Evolutionary conservation across 2,113 vertebrate genomes (phyloP), one percentile per base, ranked within the genome.

Genomic region (Ceratotherium simum): DNA sequence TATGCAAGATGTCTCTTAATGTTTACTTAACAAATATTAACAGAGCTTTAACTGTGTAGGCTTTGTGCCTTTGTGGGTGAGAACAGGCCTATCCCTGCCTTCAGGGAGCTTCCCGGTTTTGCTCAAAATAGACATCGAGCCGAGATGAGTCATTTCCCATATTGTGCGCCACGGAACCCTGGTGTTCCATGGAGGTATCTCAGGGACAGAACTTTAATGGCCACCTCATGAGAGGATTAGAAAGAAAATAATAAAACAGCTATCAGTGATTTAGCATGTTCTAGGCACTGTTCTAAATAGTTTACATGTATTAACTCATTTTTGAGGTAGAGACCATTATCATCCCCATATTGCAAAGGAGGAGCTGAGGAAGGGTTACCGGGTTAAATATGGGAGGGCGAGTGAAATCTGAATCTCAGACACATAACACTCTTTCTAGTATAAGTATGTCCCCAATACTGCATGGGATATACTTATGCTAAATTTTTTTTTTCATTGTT

Each of bases 261-360:
- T 27, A 16, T 18, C 23, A 69, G n/a, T 48, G 6, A 8, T 20
- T 48, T 1, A 18, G 11, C 1, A 4, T 2, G 29, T 56, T 20
- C n/a, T 39, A 62, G 58, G 8, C 20, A 10, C 23, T 82, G 21
- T 46, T 36, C 51, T 92, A 58, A 36, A 18, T 27, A 17, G 18
- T 56, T 27, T 20, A 13, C 3, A 1, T 46, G 4, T 18, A 23
- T 64, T 29, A 20, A 69, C 5, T 29, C 23, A 51, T 16, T 29
- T 62, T 8, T 0, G 36, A 79, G 14, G 70, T 48, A 5, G 51
- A 69, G 33, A 51, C 11, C n/a, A 8, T 42, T 76, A 25, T 8
- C n/a, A 27, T 56, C 29, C 39, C 36, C 39, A 25, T 27, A 51
- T 25, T 13, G 36, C 12, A 27, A 81, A 58, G n/a, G 17, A 88